These are phyloP conservation scores for western clawed frog (Xenopus tropicalis) DNA, from an alignment of 2,113 vertebrate genomes.

Conservation along the genomic window UCB_Xtro_10.0 CM004443.2:190486501-190487000, in stretches of 20 bases:
- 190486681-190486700: slow-evolving; percentile 28
- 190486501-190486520: neutral
- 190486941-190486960: neutral
- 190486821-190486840: slow-evolving; percentile 1
- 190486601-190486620: too few species aligned
- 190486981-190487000: too few species aligned
- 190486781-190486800: slow-evolving; percentile 34
- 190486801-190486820: slow-evolving; percentile 10
- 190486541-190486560: neutral
- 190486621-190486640: too few species aligned
- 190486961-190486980: neutral
- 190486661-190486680: slow-evolving; percentile 1
- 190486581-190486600: neutral
- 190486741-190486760: too few species aligned
- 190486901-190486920: slow-evolving; percentile 19
- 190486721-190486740: slow-evolving; percentile 26
- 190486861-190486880: slow-evolving; percentile 8
- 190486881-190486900: slow-evolving; percentile 1
- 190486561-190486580: neutral
- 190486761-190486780: slow-evolving; percentile 16
- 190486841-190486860: slow-evolving; percentile 27
- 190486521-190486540: neutral
- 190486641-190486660: too few species aligned
- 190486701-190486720: slow-evolving; percentile 15
- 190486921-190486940: neutral